Conservation (phyloP, 2,113 vertebrate genomes). For the Seriola dumerili region DNA sequence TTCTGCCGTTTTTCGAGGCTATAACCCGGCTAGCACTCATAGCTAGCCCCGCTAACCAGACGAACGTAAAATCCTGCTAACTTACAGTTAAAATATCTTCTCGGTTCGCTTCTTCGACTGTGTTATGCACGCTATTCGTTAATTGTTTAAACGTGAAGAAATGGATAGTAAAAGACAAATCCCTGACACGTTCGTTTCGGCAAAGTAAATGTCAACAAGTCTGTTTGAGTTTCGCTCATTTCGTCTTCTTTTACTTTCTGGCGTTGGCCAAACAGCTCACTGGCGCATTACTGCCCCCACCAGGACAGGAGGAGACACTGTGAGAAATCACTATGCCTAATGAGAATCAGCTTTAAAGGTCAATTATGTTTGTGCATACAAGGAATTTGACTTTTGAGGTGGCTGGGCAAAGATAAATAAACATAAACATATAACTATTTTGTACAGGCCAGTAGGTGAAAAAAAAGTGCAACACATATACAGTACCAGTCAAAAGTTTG, state of each 20-base stretch:
- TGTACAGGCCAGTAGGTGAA: too few relatives aligned
- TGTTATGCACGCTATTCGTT: accelerated
- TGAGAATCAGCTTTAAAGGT: background rate
- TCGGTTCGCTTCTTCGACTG: background rate
- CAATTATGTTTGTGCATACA: background rate
- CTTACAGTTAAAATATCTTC: too few relatives aligned
- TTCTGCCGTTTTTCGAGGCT: background rate
- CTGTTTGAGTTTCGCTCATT: slow-evolving; percentile 63
- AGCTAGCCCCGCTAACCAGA: background rate
- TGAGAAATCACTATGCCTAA: background rate
- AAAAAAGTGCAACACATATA: too few relatives aligned
- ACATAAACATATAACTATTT: too few relatives aligned
- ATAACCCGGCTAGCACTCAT: slow-evolving; percentile 46
- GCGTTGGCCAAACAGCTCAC: background rate
- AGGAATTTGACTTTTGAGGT: background rate
- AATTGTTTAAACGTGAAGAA: accelerated
- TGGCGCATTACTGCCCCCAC: slow-evolving; percentile 31
- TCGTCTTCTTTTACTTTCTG: slow-evolving; percentile 10
- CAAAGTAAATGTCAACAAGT: background rate
- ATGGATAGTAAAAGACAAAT: accelerated
- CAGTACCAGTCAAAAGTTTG: too few relatives aligned
- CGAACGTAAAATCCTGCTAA: background rate
- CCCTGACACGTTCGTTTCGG: accelerated
- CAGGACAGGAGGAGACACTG: background rate
- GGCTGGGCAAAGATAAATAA: too few relatives aligned